Evolutionary conservation across 2,888 invertebrate genomes (phyloP).

Genomic region (Saturnia pavonia): DNA sequence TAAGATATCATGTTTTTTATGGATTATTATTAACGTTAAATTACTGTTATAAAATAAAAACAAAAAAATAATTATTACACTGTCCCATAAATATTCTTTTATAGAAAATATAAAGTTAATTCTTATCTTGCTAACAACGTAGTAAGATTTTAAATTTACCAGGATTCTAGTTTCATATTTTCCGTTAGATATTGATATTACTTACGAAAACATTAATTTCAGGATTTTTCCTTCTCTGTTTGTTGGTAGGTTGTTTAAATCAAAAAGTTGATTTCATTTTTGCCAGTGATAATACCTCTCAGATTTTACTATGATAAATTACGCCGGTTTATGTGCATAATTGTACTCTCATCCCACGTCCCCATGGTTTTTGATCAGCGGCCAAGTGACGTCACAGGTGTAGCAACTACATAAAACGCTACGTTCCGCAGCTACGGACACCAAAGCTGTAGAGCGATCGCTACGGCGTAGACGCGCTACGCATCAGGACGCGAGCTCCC

Average conservation of each 20-base stretch:
- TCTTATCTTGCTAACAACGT: neutral
- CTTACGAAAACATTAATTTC: neutral
- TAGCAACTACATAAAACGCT: slow-evolving; percentile 57
- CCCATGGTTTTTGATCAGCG: slow-evolving; percentile 50
- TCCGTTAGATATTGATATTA: neutral
- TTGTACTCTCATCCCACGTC: slow-evolving; percentile 60
- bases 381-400: slow-evolving; percentile 69
- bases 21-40: too few relatives aligned
- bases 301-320: slow-evolving; percentile 17
- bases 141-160: neutral
- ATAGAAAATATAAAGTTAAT: neutral
- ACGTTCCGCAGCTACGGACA: slow-evolving; percentile 51
- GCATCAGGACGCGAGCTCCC: slow-evolving; percentile 38
- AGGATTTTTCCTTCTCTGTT: neutral
- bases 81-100: neutral
- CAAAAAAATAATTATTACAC: neutral
- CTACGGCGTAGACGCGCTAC: slow-evolving; percentile 73
- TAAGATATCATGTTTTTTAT: too few relatives aligned
- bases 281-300: neutral
- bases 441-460: slow-evolving; percentile 63
- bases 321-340: slow-evolving; percentile 31
- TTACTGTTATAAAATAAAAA: too few relatives aligned
- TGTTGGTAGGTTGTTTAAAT: neutral
- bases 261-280: neutral
- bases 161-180: neutral